Percentiles rank a stretch among this genome's conserved stretches.
Conservation (phyloP, 2,113 vertebrate genomes). For the Abramis brama region DNA sequence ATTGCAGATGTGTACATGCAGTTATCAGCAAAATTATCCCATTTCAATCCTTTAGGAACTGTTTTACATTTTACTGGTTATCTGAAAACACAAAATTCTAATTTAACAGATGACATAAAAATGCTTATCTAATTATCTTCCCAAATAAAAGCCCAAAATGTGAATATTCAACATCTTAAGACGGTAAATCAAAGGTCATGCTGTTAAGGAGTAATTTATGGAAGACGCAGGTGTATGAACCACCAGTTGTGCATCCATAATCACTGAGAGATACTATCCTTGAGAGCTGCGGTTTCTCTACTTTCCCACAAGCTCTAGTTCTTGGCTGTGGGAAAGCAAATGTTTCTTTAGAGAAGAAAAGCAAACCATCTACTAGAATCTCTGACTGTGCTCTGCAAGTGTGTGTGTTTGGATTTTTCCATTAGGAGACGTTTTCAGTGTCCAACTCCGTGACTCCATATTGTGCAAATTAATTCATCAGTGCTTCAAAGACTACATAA, state of each 20-base stretch:
- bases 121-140: background rate
- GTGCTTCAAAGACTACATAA: background rate
- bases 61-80: background rate
- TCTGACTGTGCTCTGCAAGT: background rate
- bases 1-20: background rate
- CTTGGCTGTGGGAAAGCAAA: constrained; percentile 10
- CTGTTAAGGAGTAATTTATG: background rate
- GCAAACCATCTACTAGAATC: constrained; percentile 8
- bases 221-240: background rate
- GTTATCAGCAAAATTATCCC: background rate
- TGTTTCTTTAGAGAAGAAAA: constrained; percentile 12
- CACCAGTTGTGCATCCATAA: background rate
- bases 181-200: background rate
- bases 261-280: background rate
- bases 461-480: background rate
- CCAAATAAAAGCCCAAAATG: background rate
- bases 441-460: background rate
- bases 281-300: background rate
- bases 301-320: constrained; percentile 2
- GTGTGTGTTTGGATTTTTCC: background rate
- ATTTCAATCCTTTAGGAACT: background rate
- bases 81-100: background rate
- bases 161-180: background rate
- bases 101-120: background rate
- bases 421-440: background rate